Percentiles rank a stretch among this genome's conserved stretches.
Evolutionary conservation across 1,140 invertebrate species (phyloP).

Genomic region (Drosophila ohnishii): DNA sequence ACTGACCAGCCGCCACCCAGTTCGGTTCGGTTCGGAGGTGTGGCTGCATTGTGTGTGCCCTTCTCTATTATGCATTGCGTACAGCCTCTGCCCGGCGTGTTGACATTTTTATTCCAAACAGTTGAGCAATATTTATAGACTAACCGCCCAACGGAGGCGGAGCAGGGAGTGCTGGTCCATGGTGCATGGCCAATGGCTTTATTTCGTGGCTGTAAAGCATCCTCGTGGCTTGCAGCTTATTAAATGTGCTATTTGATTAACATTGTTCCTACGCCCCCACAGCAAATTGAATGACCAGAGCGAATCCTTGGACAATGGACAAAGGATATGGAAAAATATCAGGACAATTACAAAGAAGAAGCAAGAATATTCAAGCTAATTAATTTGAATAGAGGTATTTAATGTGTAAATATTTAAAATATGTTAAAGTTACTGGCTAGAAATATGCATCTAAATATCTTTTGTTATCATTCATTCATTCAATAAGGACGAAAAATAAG

Average conservation of each 20-base stretch:
- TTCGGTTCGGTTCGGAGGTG: background rate
- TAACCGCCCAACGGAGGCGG: conserved; percentile 11
- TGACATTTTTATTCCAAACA: conserved; percentile 79
- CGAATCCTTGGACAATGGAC: conserved; percentile 1
- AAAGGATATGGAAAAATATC: background rate
- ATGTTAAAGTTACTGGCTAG: no score
- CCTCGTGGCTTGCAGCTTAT: conserved; percentile 24
- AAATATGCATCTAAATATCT: background rate
- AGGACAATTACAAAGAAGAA: background rate
- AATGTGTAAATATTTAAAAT: background rate
- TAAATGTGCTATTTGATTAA: conserved; percentile 46
- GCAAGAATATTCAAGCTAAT: background rate
- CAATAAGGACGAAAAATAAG: background rate
- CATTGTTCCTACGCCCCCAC: conserved; percentile 17
- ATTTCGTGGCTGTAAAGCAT: conserved; percentile 24
- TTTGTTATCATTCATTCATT: background rate
- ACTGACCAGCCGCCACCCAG: conserved; percentile 7
- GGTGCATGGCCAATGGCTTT: conserved; percentile 37
- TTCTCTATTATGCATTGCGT: conserved; percentile 76
- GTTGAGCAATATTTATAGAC: conserved; percentile 76
- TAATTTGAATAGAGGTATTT: background rate
- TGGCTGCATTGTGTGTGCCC: conserved; percentile 40
- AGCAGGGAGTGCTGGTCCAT: conserved; percentile 1
- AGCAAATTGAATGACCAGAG: conserved; percentile 18
- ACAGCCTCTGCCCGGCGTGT: conserved; percentile 61